Percentiles rank a stretch among this genome's conserved stretches.
Evolutionary conservation across 2,797 vertebrate species (phyloP).

Genomic region (Poecilia wingei): DNA sequence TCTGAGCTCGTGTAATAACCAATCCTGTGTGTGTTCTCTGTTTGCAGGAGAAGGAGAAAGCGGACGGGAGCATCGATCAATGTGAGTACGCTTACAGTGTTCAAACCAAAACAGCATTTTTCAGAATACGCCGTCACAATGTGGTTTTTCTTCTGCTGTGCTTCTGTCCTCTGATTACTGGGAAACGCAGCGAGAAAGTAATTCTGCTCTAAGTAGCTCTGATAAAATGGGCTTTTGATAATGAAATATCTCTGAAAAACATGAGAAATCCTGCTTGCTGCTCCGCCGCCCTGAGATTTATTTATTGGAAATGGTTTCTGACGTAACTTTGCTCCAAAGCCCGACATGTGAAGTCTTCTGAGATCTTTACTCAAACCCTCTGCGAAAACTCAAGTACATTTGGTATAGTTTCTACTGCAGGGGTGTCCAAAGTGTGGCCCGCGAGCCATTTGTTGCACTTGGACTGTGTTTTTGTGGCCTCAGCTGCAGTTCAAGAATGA

Average conservation of each 20-base stretch:
- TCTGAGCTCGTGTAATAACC: slow-evolving; percentile 68
- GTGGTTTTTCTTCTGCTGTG: slow-evolving; percentile 19
- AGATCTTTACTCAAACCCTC: too few relatives aligned
- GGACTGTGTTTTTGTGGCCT: too few relatives aligned
- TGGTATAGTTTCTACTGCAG: too few relatives aligned
- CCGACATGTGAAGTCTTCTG: not conserved
- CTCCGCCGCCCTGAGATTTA: slow-evolving; percentile 6
- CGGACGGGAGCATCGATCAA: slow-evolving; percentile 72
- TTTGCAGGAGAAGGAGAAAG: slow-evolving; percentile 75
- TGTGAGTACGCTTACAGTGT: slow-evolving; percentile 77
- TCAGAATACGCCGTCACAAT: slow-evolving; percentile 62
- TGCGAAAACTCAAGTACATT: too few relatives aligned
- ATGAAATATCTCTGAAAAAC: slow-evolving; percentile 26
- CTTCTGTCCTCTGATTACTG: slow-evolving; percentile 44
- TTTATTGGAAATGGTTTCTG: slow-evolving; percentile 9
- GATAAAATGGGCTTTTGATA: slow-evolving; percentile 42
- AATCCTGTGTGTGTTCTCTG: slow-evolving; percentile 69
- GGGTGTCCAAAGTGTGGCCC: too few relatives aligned
- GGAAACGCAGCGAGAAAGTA: slow-evolving; percentile 38
- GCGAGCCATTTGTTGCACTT: too few relatives aligned
- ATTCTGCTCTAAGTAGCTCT: slow-evolving; percentile 40
- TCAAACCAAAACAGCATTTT: slow-evolving; percentile 70
- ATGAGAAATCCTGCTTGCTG: slow-evolving; percentile 23
- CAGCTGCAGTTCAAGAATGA: too few relatives aligned
- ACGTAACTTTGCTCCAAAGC: not conserved